Percentiles rank a stretch among this genome's conserved stretches.
phyloP scores from a whole-genome alignment of 2,888 invertebrate species.

The Eristalis tenax region DNA sequence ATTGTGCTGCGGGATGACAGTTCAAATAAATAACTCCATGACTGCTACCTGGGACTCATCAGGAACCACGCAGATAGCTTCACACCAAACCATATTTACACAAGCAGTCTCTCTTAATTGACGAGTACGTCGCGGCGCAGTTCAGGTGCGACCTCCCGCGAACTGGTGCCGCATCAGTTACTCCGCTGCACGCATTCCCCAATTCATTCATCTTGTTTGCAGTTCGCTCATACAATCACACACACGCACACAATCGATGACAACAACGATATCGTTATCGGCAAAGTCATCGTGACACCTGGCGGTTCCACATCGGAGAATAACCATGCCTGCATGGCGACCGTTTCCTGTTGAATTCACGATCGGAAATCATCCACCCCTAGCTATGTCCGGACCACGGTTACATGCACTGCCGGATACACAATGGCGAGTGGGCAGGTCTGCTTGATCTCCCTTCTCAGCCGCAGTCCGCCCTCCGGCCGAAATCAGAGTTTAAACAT shows the following conservation, averaged over 20 bases:
- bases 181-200: conserved; percentile 40
- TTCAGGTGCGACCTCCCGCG: not conserved
- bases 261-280: conserved; percentile 31
- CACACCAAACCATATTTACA: not conserved
- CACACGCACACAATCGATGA: conserved; percentile 26
- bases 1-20: not conserved
- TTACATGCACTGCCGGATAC: not conserved
- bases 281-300: conserved; percentile 54
- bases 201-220: conserved; percentile 39
- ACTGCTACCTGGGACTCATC: not conserved
- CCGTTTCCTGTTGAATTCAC: conserved; percentile 60
- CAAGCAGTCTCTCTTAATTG: not conserved
- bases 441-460: not conserved
- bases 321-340: conserved; percentile 50
- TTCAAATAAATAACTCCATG: not conserved
- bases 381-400: not conserved
- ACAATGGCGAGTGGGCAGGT: not conserved
- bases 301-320: conserved; percentile 59
- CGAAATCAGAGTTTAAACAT: conserved; percentile 40
- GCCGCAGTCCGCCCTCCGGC: not conserved
- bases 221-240: conserved; percentile 3
- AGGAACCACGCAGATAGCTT: not conserved
- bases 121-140: not conserved
- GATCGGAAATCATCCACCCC: conserved; percentile 27
- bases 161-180: conserved; percentile 7